These are phyloP conservation scores for Eumaeus atala DNA, from an alignment of 1,140 invertebrate genomes.

Conservation along the genomic window DNA sequence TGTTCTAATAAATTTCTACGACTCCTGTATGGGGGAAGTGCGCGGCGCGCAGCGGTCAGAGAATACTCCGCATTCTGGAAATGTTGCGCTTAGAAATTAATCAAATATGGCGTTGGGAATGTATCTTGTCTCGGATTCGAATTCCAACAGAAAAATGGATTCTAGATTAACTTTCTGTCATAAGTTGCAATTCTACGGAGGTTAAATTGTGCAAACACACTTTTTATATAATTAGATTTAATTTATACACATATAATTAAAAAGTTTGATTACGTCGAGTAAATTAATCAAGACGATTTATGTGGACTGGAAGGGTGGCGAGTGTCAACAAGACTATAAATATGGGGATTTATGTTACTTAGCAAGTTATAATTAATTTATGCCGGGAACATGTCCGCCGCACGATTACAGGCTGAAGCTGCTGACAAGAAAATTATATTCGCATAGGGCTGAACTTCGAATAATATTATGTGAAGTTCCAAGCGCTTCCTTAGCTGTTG, in stretches of 20 bases:
- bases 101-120: background rate
- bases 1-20: no score
- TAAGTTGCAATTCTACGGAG: no score
- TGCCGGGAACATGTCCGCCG: background rate
- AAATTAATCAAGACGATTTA: background rate
- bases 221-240: no score
- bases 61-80: background rate
- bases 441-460: background rate
- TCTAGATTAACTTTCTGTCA: no score
- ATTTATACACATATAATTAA: no score
- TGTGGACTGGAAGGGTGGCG: background rate
- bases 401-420: background rate
- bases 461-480: background rate
- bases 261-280: background rate
- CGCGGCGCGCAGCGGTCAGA: background rate
- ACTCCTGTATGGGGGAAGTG: no score
- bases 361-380: slow-evolving; percentile 10
- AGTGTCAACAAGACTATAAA: background rate
- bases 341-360: background rate
- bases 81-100: slow-evolving; percentile 5
- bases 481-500: background rate
- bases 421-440: slow-evolving; percentile 8
- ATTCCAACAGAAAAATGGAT: background rate
- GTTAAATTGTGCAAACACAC: no score
- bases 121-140: background rate